These are phyloP conservation scores for Paramisgurnus dabryanus DNA, from an alignment of 2,113 vertebrate genomes.

Conservation along the genomic window DNA sequence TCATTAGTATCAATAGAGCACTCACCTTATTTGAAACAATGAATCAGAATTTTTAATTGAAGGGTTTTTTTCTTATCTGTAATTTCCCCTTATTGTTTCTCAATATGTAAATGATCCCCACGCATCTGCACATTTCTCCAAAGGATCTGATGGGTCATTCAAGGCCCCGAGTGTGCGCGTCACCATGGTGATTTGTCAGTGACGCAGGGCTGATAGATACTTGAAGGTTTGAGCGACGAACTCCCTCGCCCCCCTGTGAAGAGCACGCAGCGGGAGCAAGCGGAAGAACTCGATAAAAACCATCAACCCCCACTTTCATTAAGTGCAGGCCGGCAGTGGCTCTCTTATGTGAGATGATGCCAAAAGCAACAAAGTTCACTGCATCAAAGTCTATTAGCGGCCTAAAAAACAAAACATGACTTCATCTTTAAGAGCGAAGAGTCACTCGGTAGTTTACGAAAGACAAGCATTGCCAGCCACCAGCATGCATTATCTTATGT, in stretches of 20 bases:
- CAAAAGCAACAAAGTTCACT: slow-evolving; percentile 12
- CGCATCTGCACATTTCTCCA: slow-evolving; percentile 60
- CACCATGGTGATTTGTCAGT: slow-evolving; percentile 63
- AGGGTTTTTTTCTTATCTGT: neutral
- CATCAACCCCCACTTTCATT: slow-evolving; percentile 44
- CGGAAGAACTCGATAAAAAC: slow-evolving; percentile 19
- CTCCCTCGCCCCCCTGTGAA: slow-evolving; percentile 5
- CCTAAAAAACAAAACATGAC: neutral
- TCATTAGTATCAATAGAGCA: neutral
- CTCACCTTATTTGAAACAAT: neutral
- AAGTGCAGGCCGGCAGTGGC: neutral
- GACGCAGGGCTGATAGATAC: slow-evolving; percentile 56
- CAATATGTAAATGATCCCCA: slow-evolving; percentile 37
- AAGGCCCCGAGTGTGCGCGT: slow-evolving; percentile 47
- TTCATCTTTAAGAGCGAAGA: neutral
- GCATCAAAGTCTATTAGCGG: neutral
- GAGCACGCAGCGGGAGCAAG: neutral
- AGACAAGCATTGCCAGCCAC: too few species aligned
- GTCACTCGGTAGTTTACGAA: neutral
- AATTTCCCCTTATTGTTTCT: slow-evolving; percentile 17
- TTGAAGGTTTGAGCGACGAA: slow-evolving; percentile 45
- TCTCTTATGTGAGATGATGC: slow-evolving; percentile 18
- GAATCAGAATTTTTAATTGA: slow-evolving; percentile 1
- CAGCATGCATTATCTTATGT: too few species aligned
- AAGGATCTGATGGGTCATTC: slow-evolving; percentile 58